Conservation (phyloP, 1,140 invertebrate genomes). For the Drosophila pandora region DNA sequence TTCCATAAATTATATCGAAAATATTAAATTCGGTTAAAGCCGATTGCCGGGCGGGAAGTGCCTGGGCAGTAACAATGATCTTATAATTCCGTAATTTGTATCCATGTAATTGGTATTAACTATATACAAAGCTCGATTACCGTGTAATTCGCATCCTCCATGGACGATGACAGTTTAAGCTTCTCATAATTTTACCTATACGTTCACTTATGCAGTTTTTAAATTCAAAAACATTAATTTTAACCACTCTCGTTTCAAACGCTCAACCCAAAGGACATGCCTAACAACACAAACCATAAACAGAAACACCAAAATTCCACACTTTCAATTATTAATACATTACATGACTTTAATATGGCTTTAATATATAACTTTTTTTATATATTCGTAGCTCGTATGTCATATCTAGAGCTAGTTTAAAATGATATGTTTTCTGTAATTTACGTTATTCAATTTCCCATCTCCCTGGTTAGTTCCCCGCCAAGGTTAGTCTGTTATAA, state of each 20-base stretch:
- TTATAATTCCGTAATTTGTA: constrained; percentile 54
- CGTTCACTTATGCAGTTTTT: constrained; percentile 76
- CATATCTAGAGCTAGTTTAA: constrained; percentile 60
- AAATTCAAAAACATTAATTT: constrained; percentile 44
- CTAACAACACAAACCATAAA: constrained; percentile 39
- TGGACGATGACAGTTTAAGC: constrained; percentile 32
- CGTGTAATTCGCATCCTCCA: constrained; percentile 30
- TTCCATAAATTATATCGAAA: constrained; percentile 56
- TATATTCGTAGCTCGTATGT: constrained; percentile 36
- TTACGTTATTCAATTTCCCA: constrained; percentile 41
- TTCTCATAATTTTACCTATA: constrained; percentile 68
- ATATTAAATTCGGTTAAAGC: constrained; percentile 53
- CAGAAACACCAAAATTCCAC: constrained; percentile 9
- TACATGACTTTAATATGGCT: neutral
- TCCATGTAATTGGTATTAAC: constrained; percentile 46
- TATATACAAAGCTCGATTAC: constrained; percentile 81
- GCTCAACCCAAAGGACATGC: constrained; percentile 44
- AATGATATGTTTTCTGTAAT: constrained; percentile 77
- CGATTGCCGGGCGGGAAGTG: neutral
- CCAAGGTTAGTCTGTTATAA: constrained; percentile 69
- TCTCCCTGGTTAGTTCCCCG: constrained; percentile 13
- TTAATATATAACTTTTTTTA: neutral
- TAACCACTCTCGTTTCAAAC: constrained; percentile 33
- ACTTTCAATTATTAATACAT: constrained; percentile 11
- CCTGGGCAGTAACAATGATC: constrained; percentile 41